Base-by-base conservation (phyloP, 2,888 invertebrate genomes). In the Philereme vetulata region DNA sequence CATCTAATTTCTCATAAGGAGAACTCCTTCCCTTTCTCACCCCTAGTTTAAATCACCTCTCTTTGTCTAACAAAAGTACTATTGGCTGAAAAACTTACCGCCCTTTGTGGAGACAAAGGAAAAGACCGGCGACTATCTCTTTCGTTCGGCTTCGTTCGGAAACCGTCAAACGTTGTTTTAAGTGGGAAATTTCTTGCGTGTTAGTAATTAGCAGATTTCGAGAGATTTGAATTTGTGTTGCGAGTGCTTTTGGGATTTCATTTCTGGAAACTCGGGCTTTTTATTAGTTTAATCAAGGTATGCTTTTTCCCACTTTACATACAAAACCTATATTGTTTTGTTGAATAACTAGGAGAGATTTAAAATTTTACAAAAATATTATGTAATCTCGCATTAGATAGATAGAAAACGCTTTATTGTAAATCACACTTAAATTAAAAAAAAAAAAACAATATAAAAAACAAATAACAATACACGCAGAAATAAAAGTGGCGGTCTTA, bases 81-180 rank as follows among this genome's bases (percentile, higher is more conserved):
- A 72, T 72, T 72, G 72, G 72, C 48, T 38, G 66, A 59, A 71
- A 72, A 72, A 68, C 56, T 66, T 70, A 54, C 70, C 71, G 71
- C 72, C 72, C 71, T 67, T 67, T 68, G 38, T 50, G 43, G 65
- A 72, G 68, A 71, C 71, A 71, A 66, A 68, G 60, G 50, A 54
- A 53, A 54, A 51, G 53, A 48, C 45, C 57, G 51, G 44, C 60
- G 53, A 46, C 10, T 43, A 42, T 64, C 70, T 71, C 72, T 64
- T 56, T 71, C 66, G 36, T 52, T 51, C 63, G 55, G 58, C 48
- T 56, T 53, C 66, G 72, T 70, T 72, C 69, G 60, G 66, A 71
- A 73, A 73, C 70, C 70, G 73, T 70, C 66, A 74, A 79, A 80
- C 78, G 72, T 72, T 66, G 70, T 78, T 82, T 80, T 79, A 81